These are phyloP conservation scores for Dendrolimus houi DNA, from an alignment of 2,888 invertebrate species.

Conservation along the genomic window DNA sequence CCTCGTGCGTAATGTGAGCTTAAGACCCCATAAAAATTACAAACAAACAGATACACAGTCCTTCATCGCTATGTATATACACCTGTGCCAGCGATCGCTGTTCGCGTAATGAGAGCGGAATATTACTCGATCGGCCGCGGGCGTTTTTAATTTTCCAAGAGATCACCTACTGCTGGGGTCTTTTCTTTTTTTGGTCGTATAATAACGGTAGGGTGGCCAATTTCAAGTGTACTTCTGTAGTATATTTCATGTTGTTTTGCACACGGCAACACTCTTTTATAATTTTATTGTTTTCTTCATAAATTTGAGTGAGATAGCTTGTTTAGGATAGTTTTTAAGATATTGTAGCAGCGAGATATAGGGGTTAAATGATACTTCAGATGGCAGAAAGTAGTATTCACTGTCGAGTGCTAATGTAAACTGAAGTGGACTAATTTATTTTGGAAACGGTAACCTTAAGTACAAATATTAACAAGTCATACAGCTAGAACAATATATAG, in stretches of 20 bases:
- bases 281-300: background rate
- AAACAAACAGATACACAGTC: conserved; percentile 9
- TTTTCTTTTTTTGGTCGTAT: conserved; percentile 32
- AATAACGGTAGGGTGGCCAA: conserved; percentile 18
- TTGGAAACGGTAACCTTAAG: too few relatives aligned
- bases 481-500: too few relatives aligned
- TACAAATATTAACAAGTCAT: too few relatives aligned
- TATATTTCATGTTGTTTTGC: conserved; percentile 5
- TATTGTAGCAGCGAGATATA: too few relatives aligned
- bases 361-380: too few relatives aligned
- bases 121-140: conserved; percentile 65
- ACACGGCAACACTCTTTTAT: background rate
- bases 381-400: too few relatives aligned
- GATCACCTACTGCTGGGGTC: conserved; percentile 47
- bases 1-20: too few relatives aligned
- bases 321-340: too few relatives aligned
- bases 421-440: too few relatives aligned
- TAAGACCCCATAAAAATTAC: background rate
- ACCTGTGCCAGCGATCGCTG: conserved; percentile 48
- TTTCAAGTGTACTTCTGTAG: conserved; percentile 6
- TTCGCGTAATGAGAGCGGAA: conserved; percentile 48
- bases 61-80: conserved; percentile 40
- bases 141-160: conserved; percentile 73
- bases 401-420: too few relatives aligned
- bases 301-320: too few relatives aligned